Percentiles rank a stretch among this genome's conserved stretches.
Conservation (phyloP, 2,113 vertebrate species). For the Carlito syrichta region DNA sequence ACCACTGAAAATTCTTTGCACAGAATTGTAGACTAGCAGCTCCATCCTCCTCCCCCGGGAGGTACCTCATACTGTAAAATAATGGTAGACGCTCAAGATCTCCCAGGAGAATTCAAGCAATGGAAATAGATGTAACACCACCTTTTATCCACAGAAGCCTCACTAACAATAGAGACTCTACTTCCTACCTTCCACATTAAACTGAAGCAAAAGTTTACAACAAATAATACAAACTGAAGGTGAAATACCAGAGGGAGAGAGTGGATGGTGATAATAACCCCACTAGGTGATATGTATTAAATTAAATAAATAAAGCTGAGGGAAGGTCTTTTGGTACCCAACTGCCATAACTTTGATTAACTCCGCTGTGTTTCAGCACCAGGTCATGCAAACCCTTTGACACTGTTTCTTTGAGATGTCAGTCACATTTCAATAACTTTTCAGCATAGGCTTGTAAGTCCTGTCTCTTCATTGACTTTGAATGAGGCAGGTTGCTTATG, state of each 20-base stretch:
- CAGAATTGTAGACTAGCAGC: slow-evolving; percentile 21
- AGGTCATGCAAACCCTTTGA: slow-evolving; percentile 80
- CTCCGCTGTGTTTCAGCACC: slow-evolving; percentile 82
- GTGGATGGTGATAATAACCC: slow-evolving; percentile 45
- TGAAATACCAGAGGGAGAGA: slow-evolving; percentile 66
- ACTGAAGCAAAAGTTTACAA: slow-evolving; percentile 62
- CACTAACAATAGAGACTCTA: neutral
- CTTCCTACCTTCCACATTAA: slow-evolving; percentile 48
- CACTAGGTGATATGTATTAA: slow-evolving; percentile 64
- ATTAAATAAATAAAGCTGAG: slow-evolving; percentile 62
- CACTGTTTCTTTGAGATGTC: slow-evolving; percentile 83
- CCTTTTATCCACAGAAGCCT: slow-evolving; percentile 48
- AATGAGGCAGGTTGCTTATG: slow-evolving; percentile 84
- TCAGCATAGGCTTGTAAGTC: slow-evolving; percentile 81
- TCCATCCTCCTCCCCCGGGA: neutral
- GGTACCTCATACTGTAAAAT: slow-evolving; percentile 11
- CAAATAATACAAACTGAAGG: slow-evolving; percentile 45
- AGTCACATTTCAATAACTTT: slow-evolving; percentile 90
- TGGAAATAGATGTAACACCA: neutral
- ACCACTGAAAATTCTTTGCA: slow-evolving; percentile 45
- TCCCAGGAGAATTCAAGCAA: neutral
- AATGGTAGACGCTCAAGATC: neutral
- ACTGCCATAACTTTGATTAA: slow-evolving; percentile 85
- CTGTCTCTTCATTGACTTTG: slow-evolving; percentile 85
- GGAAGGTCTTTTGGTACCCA: slow-evolving; percentile 66